Evolutionary conservation across 2,113 vertebrate species (phyloP), one percentile per base, ranked within the genome.

Genomic region (Notarius lentiginosus): DNA sequence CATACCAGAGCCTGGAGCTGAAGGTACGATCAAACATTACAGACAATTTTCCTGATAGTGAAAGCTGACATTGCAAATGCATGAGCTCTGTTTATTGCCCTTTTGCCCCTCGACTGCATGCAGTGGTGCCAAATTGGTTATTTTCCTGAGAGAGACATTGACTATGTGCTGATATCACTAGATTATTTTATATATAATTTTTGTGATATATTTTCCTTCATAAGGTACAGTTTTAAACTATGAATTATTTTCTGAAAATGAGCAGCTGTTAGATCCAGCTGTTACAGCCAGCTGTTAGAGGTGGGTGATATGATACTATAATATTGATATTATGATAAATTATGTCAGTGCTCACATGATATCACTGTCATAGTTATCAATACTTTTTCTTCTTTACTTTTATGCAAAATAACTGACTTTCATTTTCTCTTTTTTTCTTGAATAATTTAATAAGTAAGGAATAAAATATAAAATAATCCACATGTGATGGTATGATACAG

Each of bases 1-100:
- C 0, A 82, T 95, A 56, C 95, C 94, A 6, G 94, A 96, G 66
- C 95, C 94, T 76, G 95, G 92, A 56, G 92, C 94, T 41, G 90
- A 95, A 89, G 95, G 95, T 95, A 90, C 4, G 79, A 30, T 72
- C 20, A 14, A 56, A 72, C 8, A 17, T 30, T 7, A 41, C 66
- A 2, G 11, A 27, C 11, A 9, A 15, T 77, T 77, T 76, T 7
- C 20, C 47, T 76, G 41, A 24, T 6, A 11, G 73, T 51, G 22
- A 76, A 53, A n/a, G 22, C 5, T n/a, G 22, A 51, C 49, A 14
- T 15, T 76, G 47, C 22, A 76, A 12, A 51, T 41, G 34, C 20
- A 12, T 55, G 68, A 87, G 27, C 1, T 79, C 1, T 47, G 66
- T 34, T 55, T 18, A 6, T 18, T 81, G 79, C 30, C 15, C 82